Evolutionary conservation across 1,140 invertebrate species (phyloP), one percentile per base, ranked within the genome.

Genomic region (Aricia agestis): DNA sequence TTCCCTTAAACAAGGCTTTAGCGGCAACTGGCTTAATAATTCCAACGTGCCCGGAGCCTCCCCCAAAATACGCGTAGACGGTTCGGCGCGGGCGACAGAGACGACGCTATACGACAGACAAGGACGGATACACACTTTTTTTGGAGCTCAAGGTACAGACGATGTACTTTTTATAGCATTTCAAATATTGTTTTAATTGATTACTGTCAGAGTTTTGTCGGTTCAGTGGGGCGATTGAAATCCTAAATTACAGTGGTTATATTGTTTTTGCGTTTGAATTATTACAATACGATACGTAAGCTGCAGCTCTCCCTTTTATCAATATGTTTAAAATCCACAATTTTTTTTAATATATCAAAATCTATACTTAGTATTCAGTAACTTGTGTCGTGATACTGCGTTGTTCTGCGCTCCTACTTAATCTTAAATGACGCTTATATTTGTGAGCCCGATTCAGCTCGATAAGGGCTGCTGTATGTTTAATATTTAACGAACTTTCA

Each of bases 181-280:
- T 87, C 85, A 87, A 87, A 89, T 89, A 89, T 89, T 87, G 85
- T 89, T 89, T 88, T 87, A 87, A 87, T 87, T 87, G 84, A 87
- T 87, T 86, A 84, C 84, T 78, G 78, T 78, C 82, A 89, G 84
- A 87, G 82, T 84, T 86, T 86, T 82, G 79, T 77, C 17, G 83
- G 79, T 76, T 72, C 67, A 57, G 77, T 36, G 59, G 74, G 76
- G 78, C 74, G 76, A 75, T 72, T 75, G 45, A 52, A 52, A 13
- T 52, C 9, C 11, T 4, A 52, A 52, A 52, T 52, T 52, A 52
- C 45, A 52, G 45, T 11, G 45, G 11, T 52, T 52, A 4, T 36
- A 36, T 52, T 52, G 45, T 52, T 52, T 42, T 52, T 52, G 45
- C 5, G 45, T 52, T 52, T 52, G 45, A 52, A 42, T 42, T 42